A percentile compares a stretch with the other conserved stretches of the same genome.
These are phyloP conservation scores for Psammodynastes pulverulentus DNA, from an alignment of 2,113 vertebrate genomes.

Conservation along the genomic window DNA sequence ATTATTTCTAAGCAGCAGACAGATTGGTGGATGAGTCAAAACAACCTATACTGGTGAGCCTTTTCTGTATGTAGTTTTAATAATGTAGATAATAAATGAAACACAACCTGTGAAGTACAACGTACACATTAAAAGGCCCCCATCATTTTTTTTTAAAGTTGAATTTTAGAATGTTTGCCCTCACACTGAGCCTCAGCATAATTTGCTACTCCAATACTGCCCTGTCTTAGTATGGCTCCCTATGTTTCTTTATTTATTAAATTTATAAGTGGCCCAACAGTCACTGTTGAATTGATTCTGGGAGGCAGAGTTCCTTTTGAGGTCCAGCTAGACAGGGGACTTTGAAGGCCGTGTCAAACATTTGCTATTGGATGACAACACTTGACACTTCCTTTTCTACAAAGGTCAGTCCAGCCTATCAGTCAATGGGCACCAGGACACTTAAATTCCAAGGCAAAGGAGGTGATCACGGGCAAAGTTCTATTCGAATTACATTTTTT, in stretches of 20 bases:
- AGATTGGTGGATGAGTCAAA: background rate
- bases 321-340: background rate
- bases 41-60: background rate
- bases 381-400: background rate
- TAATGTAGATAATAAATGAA: background rate
- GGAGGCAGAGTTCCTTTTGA: background rate
- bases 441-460: background rate
- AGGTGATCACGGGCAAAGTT: background rate
- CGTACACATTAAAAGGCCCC: background rate
- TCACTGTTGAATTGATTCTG: background rate
- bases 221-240: background rate
- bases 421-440: background rate
- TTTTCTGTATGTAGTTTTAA: background rate
- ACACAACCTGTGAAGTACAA: no score
- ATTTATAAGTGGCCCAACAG: background rate
- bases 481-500: background rate
- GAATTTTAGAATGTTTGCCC: background rate
- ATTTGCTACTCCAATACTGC: background rate
- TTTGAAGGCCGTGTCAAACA: background rate
- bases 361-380: background rate
- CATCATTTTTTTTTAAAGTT: background rate
- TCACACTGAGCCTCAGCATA: background rate
- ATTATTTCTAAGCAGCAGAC: background rate
- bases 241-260: background rate
- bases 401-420: background rate